These are phyloP conservation scores for Carposina sasakii DNA, from an alignment of 1,140 invertebrate species.

Conservation along the genomic window DNA sequence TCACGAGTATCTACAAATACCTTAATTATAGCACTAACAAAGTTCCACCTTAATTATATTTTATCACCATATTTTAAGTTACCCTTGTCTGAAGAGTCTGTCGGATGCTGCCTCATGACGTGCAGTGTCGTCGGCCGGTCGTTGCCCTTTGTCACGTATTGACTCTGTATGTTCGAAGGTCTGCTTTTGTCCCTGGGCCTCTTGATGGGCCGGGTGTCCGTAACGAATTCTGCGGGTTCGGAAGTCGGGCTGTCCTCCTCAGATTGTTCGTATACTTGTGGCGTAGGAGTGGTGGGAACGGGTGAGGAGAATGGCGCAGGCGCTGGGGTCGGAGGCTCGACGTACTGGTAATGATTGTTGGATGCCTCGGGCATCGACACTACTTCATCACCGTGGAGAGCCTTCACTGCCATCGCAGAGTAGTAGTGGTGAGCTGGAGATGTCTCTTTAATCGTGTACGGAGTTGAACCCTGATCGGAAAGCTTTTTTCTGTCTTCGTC, in stretches of 20 bases:
- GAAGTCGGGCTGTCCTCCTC: conserved; percentile 20
- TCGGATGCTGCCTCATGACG: not conserved
- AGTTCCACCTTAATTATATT: conserved; percentile 30
- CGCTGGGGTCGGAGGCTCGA: conserved; percentile 41
- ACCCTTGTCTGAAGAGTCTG: conserved; percentile 21
- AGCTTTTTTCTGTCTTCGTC: no score
- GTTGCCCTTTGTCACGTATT: no score
- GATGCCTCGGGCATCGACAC: conserved; percentile 47
- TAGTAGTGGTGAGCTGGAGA: conserved; percentile 52
- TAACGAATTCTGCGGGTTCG: conserved; percentile 6
- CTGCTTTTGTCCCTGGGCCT: conserved; percentile 7
- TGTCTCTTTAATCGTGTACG: conserved; percentile 41
- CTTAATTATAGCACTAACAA: conserved; percentile 23
- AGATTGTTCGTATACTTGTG: not conserved
- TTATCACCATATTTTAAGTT: conserved; percentile 64
- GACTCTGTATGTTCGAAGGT: no score
- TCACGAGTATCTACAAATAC: conserved; percentile 34
- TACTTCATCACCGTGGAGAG: conserved; percentile 38
- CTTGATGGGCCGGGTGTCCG: conserved; percentile 6
- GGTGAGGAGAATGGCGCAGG: conserved; percentile 25
- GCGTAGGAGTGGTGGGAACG: conserved; percentile 22
- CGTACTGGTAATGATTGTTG: conserved; percentile 56
- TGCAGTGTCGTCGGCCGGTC: not conserved
- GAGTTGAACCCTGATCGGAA: conserved; percentile 25
- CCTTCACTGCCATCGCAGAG: conserved; percentile 44